phyloP scores from a whole-genome alignment of 2,113 vertebrate genomes.

The Hyaena hyaena region DNA sequence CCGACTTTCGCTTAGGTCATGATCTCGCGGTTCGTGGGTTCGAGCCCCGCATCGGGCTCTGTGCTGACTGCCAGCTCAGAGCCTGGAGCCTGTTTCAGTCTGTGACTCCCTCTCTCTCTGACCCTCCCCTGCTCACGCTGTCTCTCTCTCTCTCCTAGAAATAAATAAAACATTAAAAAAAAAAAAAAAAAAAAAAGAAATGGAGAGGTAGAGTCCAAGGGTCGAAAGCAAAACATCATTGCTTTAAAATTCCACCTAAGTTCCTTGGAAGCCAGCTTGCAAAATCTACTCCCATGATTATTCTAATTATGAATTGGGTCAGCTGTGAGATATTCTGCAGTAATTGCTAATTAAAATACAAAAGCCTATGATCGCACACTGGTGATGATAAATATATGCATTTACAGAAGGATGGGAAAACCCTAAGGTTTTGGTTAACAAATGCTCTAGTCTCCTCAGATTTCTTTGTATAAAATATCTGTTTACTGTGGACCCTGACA shows the following conservation, averaged over 20 bases:
- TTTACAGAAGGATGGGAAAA: neutral
- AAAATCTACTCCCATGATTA: conserved; percentile 7
- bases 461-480: neutral
- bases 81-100: too few species aligned
- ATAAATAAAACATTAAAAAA: too few species aligned
- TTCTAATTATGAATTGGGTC: conserved; percentile 35
- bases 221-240: neutral
- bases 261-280: neutral
- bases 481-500: neutral
- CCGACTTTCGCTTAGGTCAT: too few species aligned
- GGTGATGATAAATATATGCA: neutral
- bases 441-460: neutral
- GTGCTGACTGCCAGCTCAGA: too few species aligned
- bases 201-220: neutral
- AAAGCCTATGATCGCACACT: conserved; percentile 4
- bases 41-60: too few species aligned
- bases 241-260: neutral
- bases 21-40: too few species aligned
- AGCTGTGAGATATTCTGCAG: conserved; percentile 26
- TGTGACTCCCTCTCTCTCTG: too few species aligned
- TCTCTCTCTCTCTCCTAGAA: too few species aligned
- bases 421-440: neutral
- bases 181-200: too few species aligned
- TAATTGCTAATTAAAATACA: conserved; percentile 60
- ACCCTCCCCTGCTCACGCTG: too few species aligned